Evolutionary conservation across 2,888 invertebrate genomes (phyloP), one percentile per base, ranked within the genome.

Genomic region (Cerceris rybyensis): DNA sequence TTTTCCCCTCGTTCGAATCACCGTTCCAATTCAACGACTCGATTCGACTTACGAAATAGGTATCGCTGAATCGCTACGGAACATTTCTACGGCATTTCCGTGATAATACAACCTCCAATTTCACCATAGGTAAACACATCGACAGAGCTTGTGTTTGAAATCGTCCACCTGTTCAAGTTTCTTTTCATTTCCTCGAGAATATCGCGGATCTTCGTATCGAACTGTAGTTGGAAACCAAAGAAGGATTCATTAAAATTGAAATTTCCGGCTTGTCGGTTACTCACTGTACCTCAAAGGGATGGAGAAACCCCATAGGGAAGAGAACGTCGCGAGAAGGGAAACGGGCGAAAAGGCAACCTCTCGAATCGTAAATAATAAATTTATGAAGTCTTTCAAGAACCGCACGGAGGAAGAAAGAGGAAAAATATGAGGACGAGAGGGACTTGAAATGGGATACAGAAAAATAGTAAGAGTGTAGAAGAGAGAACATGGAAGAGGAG

Each of bases 321-420:
- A 13, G n/a, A 2, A 28, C 5, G 11, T 11, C 6, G 4, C 7
- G 2, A n/a, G 41, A 54, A 50, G 16, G n/a, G n/a, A 16, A 8
- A 16, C 16, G 8, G 1, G 17, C 7, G 43, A 1, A 1, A 13
- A 2, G 58, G 14, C 5, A n/a, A 13, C 58, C 64, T 59, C 17
- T 64, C 49, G 50, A 63, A 42, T 77, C 57, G 68, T 41, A 42
- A 73, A 70, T 73, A 70, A 78, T 67, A 72, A 63, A 67, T 73
- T 73, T 54, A 49, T 41, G 58, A 41, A 58, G 17, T 58, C 60
- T 59, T 42, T 42, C 42, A 59, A 41, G 41, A 46, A 46, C 46
- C 46, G 11, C 46, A 46, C 46, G 46, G 16, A 46, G 46, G 43
- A 16, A 14, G 60, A 14, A 28, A 17, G 28, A 13, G n/a, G 16